Percentiles rank a stretch among this genome's conserved stretches.
Evolutionary conservation across 1,140 invertebrate species (phyloP).

Genomic region (Drosophila oshimai): DNA sequence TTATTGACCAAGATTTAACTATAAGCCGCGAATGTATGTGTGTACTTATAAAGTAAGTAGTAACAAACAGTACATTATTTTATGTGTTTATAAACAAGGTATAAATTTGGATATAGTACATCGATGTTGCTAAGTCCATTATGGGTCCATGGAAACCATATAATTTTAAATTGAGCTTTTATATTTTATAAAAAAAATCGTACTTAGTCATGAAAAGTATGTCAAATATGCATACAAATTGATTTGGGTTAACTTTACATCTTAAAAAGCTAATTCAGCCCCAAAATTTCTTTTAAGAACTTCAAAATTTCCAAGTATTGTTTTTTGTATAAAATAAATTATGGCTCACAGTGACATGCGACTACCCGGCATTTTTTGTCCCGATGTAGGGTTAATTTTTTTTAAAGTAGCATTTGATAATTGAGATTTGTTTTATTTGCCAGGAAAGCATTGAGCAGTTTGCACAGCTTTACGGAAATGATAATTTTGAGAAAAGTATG

Average conservation of each 20-base stretch:
- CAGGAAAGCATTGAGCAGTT: constrained; percentile 26
- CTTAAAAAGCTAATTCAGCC: neutral
- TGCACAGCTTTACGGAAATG: constrained; percentile 12
- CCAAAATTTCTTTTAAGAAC: neutral
- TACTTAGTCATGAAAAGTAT: neutral
- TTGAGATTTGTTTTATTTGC: no score
- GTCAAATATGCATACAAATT: neutral
- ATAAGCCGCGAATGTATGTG: neutral
- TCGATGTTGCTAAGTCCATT: no score
- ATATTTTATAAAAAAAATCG: neutral
- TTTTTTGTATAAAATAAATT: neutral
- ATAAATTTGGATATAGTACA: no score
- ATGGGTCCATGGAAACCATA: no score
- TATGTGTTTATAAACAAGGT: no score
- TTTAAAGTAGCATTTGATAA: neutral
- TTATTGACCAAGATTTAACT: neutral
- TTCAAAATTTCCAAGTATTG: neutral
- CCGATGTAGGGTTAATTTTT: neutral
- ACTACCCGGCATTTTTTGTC: constrained; percentile 16
- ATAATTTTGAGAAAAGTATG: neutral
- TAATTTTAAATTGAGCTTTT: no score
- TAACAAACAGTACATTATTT: no score
- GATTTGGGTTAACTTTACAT: no score
- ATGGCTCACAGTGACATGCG: constrained; percentile 2
- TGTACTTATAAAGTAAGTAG: no score